These are phyloP conservation scores for Polyodon spathula DNA, from an alignment of 2,113 vertebrate genomes.

Conservation along the genomic window DNA sequence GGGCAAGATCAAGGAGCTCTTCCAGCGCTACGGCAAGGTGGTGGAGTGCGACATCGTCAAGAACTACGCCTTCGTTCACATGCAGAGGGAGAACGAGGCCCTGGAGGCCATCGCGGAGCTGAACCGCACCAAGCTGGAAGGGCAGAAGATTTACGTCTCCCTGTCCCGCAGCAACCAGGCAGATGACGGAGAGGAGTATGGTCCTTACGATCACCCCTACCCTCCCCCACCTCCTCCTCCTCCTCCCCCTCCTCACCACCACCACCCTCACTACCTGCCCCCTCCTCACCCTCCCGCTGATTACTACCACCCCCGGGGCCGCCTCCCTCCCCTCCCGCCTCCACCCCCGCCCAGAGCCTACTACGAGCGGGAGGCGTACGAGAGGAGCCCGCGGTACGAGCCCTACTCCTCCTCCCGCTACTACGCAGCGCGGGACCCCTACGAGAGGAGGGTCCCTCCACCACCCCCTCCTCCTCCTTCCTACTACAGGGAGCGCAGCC, in stretches of 20 bases:
- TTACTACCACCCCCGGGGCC: conserved; percentile 27
- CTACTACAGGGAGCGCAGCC: conserved; percentile 47
- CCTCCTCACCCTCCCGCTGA: conserved; percentile 26
- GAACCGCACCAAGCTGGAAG: conserved; percentile 45
- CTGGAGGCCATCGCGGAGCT: conserved; percentile 49
- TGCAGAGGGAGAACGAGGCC: conserved; percentile 52
- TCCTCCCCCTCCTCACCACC: conserved; percentile 6
- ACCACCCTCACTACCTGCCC: conserved; percentile 3
- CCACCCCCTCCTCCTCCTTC: conserved; percentile 27
- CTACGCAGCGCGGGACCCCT: conserved; percentile 34
- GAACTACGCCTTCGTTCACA: conserved; percentile 57
- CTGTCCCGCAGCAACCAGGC: conserved; percentile 48
- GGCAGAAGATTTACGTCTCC: conserved; percentile 51
- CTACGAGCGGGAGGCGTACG: conserved; percentile 42
- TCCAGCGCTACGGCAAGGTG: conserved; percentile 50
- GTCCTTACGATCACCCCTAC: conserved; percentile 22
- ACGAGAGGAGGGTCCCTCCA: conserved; percentile 35
- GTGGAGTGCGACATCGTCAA: conserved; percentile 57
- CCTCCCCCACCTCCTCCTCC: conserved; percentile 28
- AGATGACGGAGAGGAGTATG: conserved; percentile 29
- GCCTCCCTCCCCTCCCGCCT: conserved; percentile 28
- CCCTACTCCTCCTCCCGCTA: conserved; percentile 33
- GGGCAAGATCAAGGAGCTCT: conserved; percentile 48
- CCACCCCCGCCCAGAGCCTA: conserved; percentile 29
- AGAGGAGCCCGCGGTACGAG: conserved; percentile 38